Percentiles rank a stretch among this genome's conserved stretches.
These are phyloP conservation scores for Ploceus nigricollis DNA, from an alignment of 2,113 vertebrate genomes.

Conservation along the genomic window DNA sequence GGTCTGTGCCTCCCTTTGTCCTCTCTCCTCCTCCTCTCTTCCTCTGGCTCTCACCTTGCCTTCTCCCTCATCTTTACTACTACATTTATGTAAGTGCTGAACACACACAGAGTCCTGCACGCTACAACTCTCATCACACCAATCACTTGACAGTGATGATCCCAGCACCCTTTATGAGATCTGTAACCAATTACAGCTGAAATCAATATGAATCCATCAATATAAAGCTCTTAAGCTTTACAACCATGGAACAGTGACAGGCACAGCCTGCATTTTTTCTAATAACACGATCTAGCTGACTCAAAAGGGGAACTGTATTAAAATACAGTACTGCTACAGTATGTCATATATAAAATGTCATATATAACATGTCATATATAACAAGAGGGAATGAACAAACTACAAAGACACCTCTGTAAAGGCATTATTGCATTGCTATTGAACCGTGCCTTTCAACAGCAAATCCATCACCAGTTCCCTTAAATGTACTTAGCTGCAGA, in stretches of 20 bases:
- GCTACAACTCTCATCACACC: not conserved
- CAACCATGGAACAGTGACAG: not conserved
- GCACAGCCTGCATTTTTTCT: not conserved
- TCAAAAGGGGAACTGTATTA: not conserved
- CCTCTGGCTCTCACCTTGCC: not conserved
- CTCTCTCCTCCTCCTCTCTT: not conserved
- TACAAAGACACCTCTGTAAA: not conserved
- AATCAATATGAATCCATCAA: not conserved
- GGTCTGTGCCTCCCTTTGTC: not conserved
- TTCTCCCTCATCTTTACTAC: not conserved
- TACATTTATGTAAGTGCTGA: not conserved
- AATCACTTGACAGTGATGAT: not conserved
- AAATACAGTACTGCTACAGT: not conserved
- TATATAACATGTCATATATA: not conserved
- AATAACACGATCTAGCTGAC: not conserved
- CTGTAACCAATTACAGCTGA: not conserved
- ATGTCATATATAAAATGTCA: not conserved
- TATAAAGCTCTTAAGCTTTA: not conserved
- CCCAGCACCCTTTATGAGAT: not conserved
- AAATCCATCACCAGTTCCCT: not conserved
- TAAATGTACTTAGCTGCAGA: not conserved
- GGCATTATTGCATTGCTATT: not conserved
- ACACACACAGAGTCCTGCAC: not conserved
- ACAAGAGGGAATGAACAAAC: not conserved
- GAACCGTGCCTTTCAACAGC: not conserved